Evolutionary conservation across 1,140 invertebrate species (phyloP).

Genomic region (Episyrphus balteatus): DNA sequence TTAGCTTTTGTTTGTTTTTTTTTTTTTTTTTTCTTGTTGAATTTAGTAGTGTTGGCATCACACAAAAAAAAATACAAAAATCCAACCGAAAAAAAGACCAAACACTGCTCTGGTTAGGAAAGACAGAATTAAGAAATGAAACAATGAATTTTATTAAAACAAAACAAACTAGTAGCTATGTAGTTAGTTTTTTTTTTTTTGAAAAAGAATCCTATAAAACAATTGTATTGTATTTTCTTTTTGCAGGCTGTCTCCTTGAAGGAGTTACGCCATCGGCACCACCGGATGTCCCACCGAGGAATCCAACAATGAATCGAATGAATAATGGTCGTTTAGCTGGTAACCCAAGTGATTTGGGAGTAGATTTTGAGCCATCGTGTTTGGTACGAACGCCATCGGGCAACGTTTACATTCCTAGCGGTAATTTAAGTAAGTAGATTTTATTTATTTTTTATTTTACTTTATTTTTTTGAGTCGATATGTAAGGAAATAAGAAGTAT

Average conservation of each 20-base stretch:
- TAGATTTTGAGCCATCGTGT: constrained; percentile 82
- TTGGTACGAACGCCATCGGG: constrained; percentile 80
- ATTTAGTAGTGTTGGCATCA: too few species aligned
- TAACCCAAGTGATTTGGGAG: constrained; percentile 59
- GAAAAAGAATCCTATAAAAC: not conserved
- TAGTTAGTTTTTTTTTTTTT: not conserved
- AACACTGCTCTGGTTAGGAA: too few species aligned
- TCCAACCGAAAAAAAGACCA: too few species aligned
- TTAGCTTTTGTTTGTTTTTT: too few species aligned
- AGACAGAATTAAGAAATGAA: not conserved
- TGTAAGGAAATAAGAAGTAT: too few species aligned
- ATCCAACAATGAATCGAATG: constrained; percentile 76
- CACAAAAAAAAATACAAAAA: too few species aligned
- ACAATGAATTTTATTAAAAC: not conserved
- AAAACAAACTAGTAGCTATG: not conserved
- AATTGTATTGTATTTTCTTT: constrained; percentile 16
- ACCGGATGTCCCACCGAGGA: constrained; percentile 78
- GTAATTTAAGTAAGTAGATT: constrained; percentile 47
- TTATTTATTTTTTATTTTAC: too few species aligned
- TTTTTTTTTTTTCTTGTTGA: too few species aligned
- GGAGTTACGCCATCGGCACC: constrained; percentile 60
- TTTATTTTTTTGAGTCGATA: too few species aligned
- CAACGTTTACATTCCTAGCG: constrained; percentile 85
- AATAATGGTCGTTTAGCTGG: constrained; percentile 64
- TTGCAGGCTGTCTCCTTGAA: constrained; percentile 75